Base-by-base conservation (phyloP, 2,888 invertebrate species). In the Diabrotica balteata region DNA sequence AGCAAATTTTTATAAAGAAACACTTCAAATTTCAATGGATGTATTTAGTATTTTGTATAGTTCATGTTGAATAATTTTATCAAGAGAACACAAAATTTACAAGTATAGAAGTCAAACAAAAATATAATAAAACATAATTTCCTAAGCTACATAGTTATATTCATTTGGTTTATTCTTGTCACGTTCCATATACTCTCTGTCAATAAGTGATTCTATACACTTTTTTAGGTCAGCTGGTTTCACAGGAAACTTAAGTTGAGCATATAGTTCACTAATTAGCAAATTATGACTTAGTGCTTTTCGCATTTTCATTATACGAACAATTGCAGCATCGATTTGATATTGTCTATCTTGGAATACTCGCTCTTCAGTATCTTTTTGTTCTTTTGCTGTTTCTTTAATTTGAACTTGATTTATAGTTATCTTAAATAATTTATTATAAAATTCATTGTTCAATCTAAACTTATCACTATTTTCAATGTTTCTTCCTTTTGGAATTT, bases 281-380 rank as follows among this genome's bases (percentile, higher is more conserved):
- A 95, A 89, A 85, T 95, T 96, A 87, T 99, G 98, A 66, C 92
- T 92, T 62, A 98, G 88, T 7, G 93, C 92, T 86, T 97, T 97
- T 63, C 97, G 88, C 90, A 95, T 97, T 88, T 99, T 99, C 98
- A 99, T 98, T 81, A 98, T 97, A 77, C 97, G 89, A 67, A 97
- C 98, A 81, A 99, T 95, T 75, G 98, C 98, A 64, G 98, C 98
- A 87, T 99, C 98, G 80, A 99, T 98, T 87, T 98, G 97, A 86
- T 98, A 98, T 85, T 98, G 97, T 53, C 99, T 89, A 87, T 99
- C 99, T 80, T 97, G 96, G 88, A 96, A 95, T 72, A 99, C 98
- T 75, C 97, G 90, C 84, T 98, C 96, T 82, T 98, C 97, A 0
- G 98, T 98, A 72, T 94, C 94, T 81, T 92, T 91, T 81, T 96